Conservation (phyloP, 1,140 invertebrate genomes). For the Augochlora pura region DNA sequence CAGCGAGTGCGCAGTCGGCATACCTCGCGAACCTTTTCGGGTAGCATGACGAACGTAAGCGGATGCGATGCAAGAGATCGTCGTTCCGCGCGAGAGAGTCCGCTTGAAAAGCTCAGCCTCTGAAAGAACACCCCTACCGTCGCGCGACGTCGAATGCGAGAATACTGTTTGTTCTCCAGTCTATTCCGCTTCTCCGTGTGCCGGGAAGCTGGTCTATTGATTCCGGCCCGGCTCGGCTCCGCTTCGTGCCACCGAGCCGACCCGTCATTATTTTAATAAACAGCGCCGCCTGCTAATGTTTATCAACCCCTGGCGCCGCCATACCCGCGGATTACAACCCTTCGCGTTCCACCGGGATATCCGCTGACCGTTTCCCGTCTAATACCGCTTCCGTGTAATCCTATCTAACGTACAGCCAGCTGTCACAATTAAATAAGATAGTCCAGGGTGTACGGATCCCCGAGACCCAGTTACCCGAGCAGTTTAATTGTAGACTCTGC, state of each 20-base stretch:
- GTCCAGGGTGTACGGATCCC: background rate
- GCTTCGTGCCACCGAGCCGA: too few relatives aligned
- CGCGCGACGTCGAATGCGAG: constrained; percentile 6
- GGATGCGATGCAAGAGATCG: constrained; percentile 44
- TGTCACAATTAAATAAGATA: background rate
- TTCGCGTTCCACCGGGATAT: too few relatives aligned
- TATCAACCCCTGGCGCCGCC: background rate
- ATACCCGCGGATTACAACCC: background rate
- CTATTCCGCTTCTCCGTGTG: background rate
- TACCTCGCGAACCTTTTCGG: constrained; percentile 41
- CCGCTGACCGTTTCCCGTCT: too few relatives aligned
- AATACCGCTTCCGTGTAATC: too few relatives aligned
- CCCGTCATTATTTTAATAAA: constrained; percentile 33
- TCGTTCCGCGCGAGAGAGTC: constrained; percentile 16
- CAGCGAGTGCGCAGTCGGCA: constrained; percentile 37
- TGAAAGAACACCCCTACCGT: constrained; percentile 16
- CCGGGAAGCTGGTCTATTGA: background rate
- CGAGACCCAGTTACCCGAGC: background rate
- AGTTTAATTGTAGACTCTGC: background rate
- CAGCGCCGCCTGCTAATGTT: background rate
- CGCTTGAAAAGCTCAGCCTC: constrained; percentile 18
- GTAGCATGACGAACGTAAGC: constrained; percentile 32
- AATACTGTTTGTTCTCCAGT: background rate
- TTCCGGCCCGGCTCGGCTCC: background rate
- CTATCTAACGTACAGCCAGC: background rate